Evolutionary conservation across 2,113 vertebrate species (phyloP).

Genomic region (Microcebus jonahi): DNA sequence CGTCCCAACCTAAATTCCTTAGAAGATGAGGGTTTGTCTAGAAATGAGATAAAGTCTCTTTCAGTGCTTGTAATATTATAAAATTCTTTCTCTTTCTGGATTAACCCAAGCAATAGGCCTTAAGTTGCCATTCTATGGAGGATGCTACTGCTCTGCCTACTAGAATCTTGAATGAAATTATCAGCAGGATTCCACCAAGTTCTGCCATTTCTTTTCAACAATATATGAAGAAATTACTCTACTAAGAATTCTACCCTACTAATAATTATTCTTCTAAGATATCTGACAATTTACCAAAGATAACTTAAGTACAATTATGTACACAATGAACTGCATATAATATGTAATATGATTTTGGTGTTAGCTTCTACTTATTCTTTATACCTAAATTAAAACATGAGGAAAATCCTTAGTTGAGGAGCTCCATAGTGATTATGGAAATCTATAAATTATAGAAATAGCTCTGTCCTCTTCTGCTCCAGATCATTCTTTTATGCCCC

Average conservation of each 20-base stretch:
- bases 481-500: not conserved
- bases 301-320: not conserved
- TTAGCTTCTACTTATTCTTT: not conserved
- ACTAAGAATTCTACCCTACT: not conserved
- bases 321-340: not conserved
- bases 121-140: not conserved
- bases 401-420: not conserved
- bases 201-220: not conserved
- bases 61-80: not conserved
- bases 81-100: slow-evolving; percentile 22
- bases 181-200: not conserved
- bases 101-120: not conserved
- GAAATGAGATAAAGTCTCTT: not conserved
- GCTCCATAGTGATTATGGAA: not conserved
- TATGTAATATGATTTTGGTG: not conserved
- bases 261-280: not conserved
- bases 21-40: not conserved
- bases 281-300: not conserved
- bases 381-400: not conserved
- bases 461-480: not conserved
- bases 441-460: not conserved
- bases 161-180: not conserved
- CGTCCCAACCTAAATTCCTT: not conserved
- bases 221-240: not conserved
- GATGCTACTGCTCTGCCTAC: not conserved